Percentiles rank a stretch among this genome's conserved stretches.
These are phyloP conservation scores for Tethea ocularis DNA, from an alignment of 2,888 invertebrate species.

Conservation along the genomic window DNA sequence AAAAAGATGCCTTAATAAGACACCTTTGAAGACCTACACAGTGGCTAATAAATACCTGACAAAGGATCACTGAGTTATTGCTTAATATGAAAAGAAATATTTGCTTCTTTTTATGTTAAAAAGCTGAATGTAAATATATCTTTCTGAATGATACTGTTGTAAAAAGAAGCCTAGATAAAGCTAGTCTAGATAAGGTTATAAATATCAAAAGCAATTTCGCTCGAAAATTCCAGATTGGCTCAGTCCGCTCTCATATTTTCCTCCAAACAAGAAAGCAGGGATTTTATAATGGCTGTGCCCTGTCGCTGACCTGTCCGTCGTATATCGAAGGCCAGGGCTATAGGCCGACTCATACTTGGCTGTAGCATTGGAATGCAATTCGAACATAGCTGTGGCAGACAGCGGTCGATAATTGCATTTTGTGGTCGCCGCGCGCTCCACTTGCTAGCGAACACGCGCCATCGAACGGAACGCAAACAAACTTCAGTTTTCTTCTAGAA, in stretches of 20 bases:
- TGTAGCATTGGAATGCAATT: conserved; percentile 72
- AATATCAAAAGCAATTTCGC: conserved; percentile 6
- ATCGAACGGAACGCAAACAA: conserved; percentile 76
- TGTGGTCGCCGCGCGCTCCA: conserved; percentile 73
- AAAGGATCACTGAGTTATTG: not conserved
- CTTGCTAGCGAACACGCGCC: conserved; percentile 66
- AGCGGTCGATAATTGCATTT: conserved; percentile 81
- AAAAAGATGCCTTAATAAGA: not conserved
- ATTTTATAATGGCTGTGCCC: not conserved
- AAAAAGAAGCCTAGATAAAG: not conserved
- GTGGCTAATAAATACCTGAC: not conserved
- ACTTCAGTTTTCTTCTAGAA: conserved; percentile 71
- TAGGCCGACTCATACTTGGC: conserved; percentile 51
- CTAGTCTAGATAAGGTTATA: conserved; percentile 8
- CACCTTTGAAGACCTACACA: not conserved
- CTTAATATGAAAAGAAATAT: not conserved
- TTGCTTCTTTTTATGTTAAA: not conserved
- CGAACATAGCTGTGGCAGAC: conserved; percentile 73
- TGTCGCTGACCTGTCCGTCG: conserved; percentile 31
- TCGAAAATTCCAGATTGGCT: conserved; percentile 1
- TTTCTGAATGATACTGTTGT: not conserved
- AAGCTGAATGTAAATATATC: not conserved
- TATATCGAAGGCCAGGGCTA: conserved; percentile 33
- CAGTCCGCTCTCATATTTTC: not conserved
- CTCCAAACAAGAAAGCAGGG: conserved; percentile 4